phyloP scores from a whole-genome alignment of 2,888 invertebrate genomes.

The Copidosoma aretas region DNA sequence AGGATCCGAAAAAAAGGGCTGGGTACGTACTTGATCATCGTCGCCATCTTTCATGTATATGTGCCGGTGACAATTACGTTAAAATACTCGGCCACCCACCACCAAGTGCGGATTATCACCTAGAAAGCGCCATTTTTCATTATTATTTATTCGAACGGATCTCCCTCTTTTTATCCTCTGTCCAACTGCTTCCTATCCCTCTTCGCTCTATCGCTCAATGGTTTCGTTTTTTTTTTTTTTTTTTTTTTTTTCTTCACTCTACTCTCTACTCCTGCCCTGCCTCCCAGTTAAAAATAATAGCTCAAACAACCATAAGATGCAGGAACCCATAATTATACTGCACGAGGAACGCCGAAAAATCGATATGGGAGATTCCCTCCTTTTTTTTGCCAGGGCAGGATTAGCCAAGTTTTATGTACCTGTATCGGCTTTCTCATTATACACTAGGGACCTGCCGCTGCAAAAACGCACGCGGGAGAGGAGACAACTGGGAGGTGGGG shows the following conservation, averaged over 20 bases:
- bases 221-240: slow-evolving; percentile 2
- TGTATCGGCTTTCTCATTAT: slow-evolving; percentile 32
- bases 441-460: not conserved
- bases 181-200: slow-evolving; percentile 3
- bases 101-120: slow-evolving; percentile 36
- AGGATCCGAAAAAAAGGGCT: too few relatives aligned
- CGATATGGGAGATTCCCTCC: slow-evolving; percentile 7
- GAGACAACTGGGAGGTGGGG: not conserved
- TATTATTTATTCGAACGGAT: not conserved
- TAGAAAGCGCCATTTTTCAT: slow-evolving; percentile 17
- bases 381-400: not conserved
- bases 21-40: not conserved
- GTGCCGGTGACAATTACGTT: slow-evolving; percentile 48
- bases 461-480: not conserved
- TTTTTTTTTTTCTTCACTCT: slow-evolving; percentile 1
- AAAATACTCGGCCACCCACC: slow-evolving; percentile 35
- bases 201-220: not conserved
- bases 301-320: slow-evolving; percentile 12
- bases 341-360: slow-evolving; percentile 25
- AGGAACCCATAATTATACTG: slow-evolving; percentile 27
- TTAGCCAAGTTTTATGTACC: slow-evolving; percentile 20
- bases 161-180: slow-evolving; percentile 17
- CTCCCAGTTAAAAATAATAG: slow-evolving; percentile 37
- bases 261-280: not conserved
- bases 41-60: not conserved